Conservation (phyloP, 2,113 vertebrate species). For the Rhegmatorhina hoffmannsi region DNA sequence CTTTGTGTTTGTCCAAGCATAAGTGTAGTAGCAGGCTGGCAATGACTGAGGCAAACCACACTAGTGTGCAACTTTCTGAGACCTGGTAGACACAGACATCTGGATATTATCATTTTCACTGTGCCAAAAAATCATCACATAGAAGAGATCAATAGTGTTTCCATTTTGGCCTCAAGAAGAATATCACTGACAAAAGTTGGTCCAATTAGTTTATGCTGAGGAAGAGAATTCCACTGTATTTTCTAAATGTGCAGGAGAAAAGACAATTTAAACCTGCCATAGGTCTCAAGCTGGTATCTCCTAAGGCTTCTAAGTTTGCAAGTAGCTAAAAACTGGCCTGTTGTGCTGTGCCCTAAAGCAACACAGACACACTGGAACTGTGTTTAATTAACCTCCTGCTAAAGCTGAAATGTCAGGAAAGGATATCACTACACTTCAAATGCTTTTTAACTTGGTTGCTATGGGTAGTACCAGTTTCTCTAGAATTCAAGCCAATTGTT, state of each 20-base stretch:
- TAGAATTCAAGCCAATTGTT: conserved; percentile 3
- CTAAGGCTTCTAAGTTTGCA: conserved; percentile 35
- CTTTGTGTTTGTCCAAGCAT: not conserved
- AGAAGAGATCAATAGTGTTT: conserved; percentile 18
- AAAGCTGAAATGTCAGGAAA: conserved; percentile 65
- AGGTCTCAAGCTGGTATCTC: conserved; percentile 61
- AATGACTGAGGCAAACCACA: not conserved
- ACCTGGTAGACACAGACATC: not conserved
- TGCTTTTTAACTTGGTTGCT: not conserved
- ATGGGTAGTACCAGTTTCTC: not conserved
- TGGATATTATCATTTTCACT: conserved; percentile 27
- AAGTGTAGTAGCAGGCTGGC: not conserved
- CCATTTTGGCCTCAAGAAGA: conserved; percentile 42
- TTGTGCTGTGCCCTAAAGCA: conserved; percentile 44
- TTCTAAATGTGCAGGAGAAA: conserved; percentile 37
- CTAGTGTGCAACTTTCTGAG: not conserved
- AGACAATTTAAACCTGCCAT: conserved; percentile 25
- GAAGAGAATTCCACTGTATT: conserved; percentile 21
- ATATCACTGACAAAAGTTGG: conserved; percentile 23
- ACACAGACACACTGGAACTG: conserved; percentile 31
- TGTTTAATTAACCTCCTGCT: conserved; percentile 74
- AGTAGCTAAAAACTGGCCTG: conserved; percentile 53
- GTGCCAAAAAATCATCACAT: not conserved
- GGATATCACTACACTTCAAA: conserved; percentile 33
- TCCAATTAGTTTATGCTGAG: conserved; percentile 38